Evolutionary conservation across 2,888 invertebrate species (phyloP).

Genomic region (Onthophagus sagittarius): DNA sequence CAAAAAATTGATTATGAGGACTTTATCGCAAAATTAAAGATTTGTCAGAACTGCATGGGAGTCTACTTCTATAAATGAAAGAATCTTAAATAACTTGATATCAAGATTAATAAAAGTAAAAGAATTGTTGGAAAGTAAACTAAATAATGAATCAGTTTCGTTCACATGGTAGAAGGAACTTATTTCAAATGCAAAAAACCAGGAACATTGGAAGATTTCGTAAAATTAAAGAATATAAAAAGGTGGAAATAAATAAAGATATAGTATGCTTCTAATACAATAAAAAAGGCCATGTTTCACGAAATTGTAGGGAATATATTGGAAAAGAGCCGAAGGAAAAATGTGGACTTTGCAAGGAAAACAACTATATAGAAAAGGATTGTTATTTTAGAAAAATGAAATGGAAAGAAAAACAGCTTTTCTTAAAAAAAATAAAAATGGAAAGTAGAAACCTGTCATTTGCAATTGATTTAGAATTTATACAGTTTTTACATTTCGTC

Average conservation of each 20-base stretch:
- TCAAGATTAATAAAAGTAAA: not conserved
- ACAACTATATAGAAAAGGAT: too few species aligned
- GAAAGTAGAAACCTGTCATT: too few species aligned
- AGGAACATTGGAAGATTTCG: not conserved
- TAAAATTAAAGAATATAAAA: not conserved
- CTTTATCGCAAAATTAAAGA: not conserved
- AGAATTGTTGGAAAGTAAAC: not conserved
- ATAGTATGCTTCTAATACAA: not conserved
- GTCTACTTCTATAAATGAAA: not conserved
- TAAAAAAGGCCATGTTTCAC: not conserved
- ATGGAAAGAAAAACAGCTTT: too few species aligned
- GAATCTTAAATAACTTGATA: not conserved
- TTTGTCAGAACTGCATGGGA: not conserved
- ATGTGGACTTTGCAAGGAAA: not conserved
- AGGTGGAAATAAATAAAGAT: not conserved
- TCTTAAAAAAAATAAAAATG: too few species aligned
- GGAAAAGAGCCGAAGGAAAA: not conserved
- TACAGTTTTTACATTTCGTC: too few species aligned
- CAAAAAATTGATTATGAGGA: not conserved
- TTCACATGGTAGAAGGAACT: not conserved
- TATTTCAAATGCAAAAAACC: slow-evolving; percentile 1
- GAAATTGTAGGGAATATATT: not conserved
- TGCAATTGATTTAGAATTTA: too few species aligned
- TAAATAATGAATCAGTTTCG: not conserved
- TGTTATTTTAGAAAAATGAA: too few species aligned